Percentiles rank a stretch among this genome's conserved stretches.
phyloP scores from a whole-genome alignment of 2,888 invertebrate genomes.

The Drosophila pegasa region DNA sequence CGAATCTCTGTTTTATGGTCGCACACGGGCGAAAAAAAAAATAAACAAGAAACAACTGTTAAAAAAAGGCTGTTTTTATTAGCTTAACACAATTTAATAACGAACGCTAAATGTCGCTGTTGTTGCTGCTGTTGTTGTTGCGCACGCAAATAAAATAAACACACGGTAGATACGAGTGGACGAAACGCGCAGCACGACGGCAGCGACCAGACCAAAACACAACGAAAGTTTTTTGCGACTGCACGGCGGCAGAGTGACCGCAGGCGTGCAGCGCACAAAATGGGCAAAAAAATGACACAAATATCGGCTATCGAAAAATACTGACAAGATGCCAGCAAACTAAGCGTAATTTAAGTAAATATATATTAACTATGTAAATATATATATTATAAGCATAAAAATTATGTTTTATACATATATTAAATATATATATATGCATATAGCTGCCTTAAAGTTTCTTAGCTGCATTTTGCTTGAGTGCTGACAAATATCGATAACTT shows the following conservation, averaged over 20 bases:
- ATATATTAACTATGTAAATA: background rate
- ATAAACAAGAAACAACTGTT: constrained; percentile 39
- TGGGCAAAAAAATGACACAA: background rate
- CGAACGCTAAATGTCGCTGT: constrained; percentile 19
- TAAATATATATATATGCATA: background rate
- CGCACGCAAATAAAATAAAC: constrained; percentile 42
- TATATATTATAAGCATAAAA: background rate
- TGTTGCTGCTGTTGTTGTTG: constrained; percentile 14
- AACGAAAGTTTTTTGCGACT: constrained; percentile 46
- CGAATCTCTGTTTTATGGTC: constrained; percentile 12
- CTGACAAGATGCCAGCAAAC: background rate
- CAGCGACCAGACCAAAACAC: constrained; percentile 56
- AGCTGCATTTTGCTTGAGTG: background rate
- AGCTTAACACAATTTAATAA: constrained; percentile 40
- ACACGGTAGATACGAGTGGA: constrained; percentile 12
- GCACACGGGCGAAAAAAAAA: constrained; percentile 25
- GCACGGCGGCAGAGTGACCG: constrained; percentile 36
- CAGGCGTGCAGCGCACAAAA: constrained; percentile 2
- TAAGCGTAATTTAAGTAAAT: background rate
- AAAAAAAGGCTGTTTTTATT: constrained; percentile 45
- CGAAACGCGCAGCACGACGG: constrained; percentile 52
- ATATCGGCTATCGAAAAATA: background rate
- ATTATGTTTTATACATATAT: background rate
- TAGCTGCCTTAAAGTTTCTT: background rate
- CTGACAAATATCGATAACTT: background rate